These are phyloP conservation scores for Imbricaverruca yamaguchii DNA, from an alignment of 2,888 invertebrate genomes.

Conservation along the genomic window DNA sequence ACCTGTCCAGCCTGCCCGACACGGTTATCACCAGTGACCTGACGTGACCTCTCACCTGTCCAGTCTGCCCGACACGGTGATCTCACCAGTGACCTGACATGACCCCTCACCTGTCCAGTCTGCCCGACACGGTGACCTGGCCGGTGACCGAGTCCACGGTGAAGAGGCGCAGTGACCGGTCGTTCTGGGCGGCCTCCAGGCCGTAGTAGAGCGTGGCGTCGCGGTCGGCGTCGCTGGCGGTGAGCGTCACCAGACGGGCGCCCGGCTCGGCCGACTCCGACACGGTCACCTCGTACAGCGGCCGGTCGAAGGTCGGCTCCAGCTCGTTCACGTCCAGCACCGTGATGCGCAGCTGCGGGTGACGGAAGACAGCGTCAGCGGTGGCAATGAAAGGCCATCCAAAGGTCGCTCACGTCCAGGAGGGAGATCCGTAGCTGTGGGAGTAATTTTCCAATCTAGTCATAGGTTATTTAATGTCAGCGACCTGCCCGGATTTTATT, in stretches of 20 bases:
- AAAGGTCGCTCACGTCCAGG: too few species aligned
- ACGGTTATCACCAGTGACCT: not conserved
- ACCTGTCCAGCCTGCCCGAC: not conserved
- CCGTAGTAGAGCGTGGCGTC: not conserved
- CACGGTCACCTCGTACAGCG: not conserved
- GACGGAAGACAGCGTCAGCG: constrained; percentile 4
- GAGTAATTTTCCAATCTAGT: too few species aligned
- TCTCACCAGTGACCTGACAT: too few species aligned
- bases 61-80: too few species aligned
- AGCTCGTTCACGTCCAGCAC: constrained; percentile 84
- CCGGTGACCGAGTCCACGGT: not conserved
- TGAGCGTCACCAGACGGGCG: not conserved
- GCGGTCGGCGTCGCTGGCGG: not conserved
- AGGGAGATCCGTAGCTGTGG: too few species aligned
- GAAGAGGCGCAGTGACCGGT: not conserved
- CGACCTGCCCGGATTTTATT: too few species aligned
- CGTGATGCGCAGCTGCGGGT: constrained; percentile 66
- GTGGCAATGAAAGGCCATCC: not conserved
- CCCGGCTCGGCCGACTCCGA: constrained; percentile 19
- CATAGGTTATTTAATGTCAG: too few species aligned
- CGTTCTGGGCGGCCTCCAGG: not conserved
- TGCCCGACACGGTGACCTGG: not conserved
- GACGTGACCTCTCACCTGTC: not conserved
- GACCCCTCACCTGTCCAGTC: not conserved
- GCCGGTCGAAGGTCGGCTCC: constrained; percentile 52